phyloP scores from a whole-genome alignment of 1,140 invertebrate genomes.

The Sitobion miscanthi region DNA sequence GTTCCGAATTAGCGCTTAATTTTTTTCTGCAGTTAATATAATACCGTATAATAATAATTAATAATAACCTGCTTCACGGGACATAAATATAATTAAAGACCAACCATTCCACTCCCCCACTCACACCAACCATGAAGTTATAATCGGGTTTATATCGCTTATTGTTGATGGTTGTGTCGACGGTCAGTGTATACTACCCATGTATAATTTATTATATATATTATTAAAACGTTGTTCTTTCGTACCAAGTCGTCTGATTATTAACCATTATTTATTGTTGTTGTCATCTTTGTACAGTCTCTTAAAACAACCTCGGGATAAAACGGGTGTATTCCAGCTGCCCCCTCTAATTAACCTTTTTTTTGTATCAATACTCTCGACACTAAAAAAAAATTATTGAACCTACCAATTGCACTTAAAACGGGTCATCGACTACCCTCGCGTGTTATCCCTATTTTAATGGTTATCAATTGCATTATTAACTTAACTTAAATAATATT shows the following conservation, averaged over 20 bases:
- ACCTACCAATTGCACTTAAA: constrained; percentile 1
- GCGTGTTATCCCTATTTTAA: neutral
- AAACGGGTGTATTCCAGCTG: neutral
- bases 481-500: neutral
- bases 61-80: neutral
- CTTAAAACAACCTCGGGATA: neutral
- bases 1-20: neutral
- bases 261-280: neutral
- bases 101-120: neutral
- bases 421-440: neutral
- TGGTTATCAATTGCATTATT: neutral
- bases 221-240: neutral
- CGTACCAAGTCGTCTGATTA: neutral
- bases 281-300: constrained; percentile 3
- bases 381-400: neutral
- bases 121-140: neutral
- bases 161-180: neutral
- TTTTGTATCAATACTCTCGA: neutral
- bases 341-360: neutral
- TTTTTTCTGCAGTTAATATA: neutral
- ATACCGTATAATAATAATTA: constrained; percentile 7
- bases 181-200: neutral
- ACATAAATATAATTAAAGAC: constrained; percentile 7
- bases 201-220: neutral
- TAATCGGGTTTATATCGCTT: constrained; percentile 23